A percentile compares a stretch with the other conserved stretches of the same genome.
Evolutionary conservation across 2,797 vertebrate genomes (phyloP).

Genomic region (Phrynocephalus forsythii): DNA sequence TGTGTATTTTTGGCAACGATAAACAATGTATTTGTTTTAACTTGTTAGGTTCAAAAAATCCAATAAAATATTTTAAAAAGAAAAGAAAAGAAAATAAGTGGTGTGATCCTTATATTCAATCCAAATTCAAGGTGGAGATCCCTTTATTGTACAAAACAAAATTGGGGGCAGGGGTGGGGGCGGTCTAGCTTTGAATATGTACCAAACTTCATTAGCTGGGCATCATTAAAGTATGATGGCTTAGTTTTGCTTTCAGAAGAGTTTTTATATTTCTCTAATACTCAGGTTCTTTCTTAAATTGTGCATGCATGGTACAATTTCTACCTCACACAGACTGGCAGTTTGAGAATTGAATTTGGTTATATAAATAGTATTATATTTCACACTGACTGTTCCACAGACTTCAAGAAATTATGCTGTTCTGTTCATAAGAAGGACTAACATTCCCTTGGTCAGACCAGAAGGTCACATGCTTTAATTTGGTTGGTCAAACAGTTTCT

Average conservation of each 20-base stretch:
- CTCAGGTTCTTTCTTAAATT: background rate
- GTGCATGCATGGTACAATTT: background rate
- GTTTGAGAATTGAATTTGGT: background rate
- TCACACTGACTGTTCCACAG: background rate
- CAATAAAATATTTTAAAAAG: too few relatives aligned
- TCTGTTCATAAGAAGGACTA: background rate
- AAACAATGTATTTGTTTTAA: too few relatives aligned
- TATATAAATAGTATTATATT: background rate
- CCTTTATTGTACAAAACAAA: too few relatives aligned
- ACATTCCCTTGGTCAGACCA: background rate
- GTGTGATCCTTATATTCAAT: too few relatives aligned
- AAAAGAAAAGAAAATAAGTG: too few relatives aligned
- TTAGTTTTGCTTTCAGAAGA: background rate
- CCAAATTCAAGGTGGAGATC: too few relatives aligned
- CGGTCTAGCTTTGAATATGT: background rate
- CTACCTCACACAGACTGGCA: background rate
- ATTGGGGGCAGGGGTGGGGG: too few relatives aligned
- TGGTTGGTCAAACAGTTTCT: background rate
- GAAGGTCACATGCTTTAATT: background rate
- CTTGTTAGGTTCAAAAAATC: too few relatives aligned
- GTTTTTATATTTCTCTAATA: background rate
- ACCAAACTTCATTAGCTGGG: background rate
- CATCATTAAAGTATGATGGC: background rate
- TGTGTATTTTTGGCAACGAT: too few relatives aligned
- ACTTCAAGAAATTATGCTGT: background rate